Conservation (phyloP, 2,888 invertebrate species). For the Amblyjoppa proteus region DNA sequence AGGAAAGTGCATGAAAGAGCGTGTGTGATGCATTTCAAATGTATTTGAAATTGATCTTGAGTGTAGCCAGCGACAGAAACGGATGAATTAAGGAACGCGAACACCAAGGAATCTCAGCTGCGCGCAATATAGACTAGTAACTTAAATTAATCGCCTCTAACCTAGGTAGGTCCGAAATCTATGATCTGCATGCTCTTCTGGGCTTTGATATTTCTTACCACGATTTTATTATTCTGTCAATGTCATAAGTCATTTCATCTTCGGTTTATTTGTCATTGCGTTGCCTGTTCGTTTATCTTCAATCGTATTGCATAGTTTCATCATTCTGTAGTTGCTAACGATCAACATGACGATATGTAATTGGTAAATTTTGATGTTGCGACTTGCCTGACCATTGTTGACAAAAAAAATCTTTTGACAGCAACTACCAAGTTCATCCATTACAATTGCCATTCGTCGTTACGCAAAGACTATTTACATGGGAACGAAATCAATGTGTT, state of each 20-base stretch:
- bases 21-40: no score
- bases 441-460: background rate
- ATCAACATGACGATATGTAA: background rate
- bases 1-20: no score
- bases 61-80: background rate
- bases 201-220: conserved; percentile 25
- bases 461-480: background rate
- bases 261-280: background rate
- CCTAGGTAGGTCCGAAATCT: conserved; percentile 62
- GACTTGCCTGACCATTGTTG: background rate
- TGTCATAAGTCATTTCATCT: background rate
- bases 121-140: background rate
- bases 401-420: background rate
- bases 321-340: background rate
- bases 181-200: conserved; percentile 58
- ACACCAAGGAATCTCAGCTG: background rate
- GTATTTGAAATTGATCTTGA: background rate
- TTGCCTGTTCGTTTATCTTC: background rate
- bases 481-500: background rate
- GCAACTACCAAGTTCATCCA: background rate
- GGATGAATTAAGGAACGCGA: background rate
- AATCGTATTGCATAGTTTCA: background rate
- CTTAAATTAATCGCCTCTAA: conserved; percentile 35
- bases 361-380: background rate
- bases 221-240: background rate